phyloP scores from a whole-genome alignment of 2,797 vertebrate species.

The Sylvia borin region DNA sequence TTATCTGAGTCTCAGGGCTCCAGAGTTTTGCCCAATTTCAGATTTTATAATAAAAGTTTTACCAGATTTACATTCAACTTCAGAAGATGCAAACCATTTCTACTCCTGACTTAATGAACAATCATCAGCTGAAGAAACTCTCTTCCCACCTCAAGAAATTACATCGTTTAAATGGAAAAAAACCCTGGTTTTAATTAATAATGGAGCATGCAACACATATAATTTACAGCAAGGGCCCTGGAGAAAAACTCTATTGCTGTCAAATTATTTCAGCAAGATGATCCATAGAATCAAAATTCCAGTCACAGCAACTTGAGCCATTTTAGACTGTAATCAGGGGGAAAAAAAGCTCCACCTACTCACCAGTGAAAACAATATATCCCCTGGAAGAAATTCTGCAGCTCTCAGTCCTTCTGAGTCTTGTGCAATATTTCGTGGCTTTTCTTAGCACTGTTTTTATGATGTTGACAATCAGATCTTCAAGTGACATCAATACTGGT shows the following conservation, averaged over 20 bases:
- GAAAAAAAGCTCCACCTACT: constrained; percentile 21
- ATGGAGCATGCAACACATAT: background rate
- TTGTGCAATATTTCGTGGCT: background rate
- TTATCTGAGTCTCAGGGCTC: background rate
- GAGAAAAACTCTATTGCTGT: background rate
- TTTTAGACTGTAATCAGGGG: background rate
- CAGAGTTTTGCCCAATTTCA: background rate
- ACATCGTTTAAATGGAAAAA: background rate
- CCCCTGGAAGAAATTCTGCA: background rate
- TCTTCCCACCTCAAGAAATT: constrained; percentile 14
- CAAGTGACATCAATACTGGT: background rate
- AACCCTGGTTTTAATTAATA: background rate
- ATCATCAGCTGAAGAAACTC: background rate
- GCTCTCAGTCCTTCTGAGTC: background rate
- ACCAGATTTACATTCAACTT: background rate
- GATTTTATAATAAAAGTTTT: background rate
- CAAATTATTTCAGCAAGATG: background rate
- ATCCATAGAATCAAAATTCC: background rate
- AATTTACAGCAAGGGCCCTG: background rate
- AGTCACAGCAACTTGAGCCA: background rate
- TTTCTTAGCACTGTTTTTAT: constrained; percentile 15
- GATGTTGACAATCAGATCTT: background rate
- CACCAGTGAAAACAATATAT: background rate
- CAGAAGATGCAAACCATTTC: background rate
- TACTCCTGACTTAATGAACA: background rate